Conservation (phyloP, 2,797 vertebrate species). For the Manis javanica region DNA sequence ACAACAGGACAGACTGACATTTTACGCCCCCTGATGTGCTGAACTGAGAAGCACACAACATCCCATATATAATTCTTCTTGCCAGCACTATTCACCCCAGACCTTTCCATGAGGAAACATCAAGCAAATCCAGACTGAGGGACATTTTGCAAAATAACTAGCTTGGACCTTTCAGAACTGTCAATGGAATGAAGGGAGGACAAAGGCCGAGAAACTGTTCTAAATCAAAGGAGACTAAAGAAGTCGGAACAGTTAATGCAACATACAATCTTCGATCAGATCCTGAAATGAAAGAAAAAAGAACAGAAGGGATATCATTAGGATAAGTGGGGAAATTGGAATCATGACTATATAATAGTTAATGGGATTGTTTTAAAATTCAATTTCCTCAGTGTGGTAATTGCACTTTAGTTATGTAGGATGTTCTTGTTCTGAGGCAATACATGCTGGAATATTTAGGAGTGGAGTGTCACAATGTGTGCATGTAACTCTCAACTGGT, state of each 20-base stretch:
- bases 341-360: neutral
- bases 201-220: neutral
- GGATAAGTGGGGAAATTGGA: neutral
- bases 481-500: neutral
- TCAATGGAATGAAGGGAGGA: neutral
- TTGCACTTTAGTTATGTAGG: neutral
- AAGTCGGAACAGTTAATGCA: neutral
- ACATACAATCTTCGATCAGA: neutral
- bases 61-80: neutral
- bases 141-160: neutral
- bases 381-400: neutral
- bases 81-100: neutral
- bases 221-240: neutral
- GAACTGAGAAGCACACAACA: neutral
- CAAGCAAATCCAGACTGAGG: neutral
- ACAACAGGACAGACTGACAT: neutral
- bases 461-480: neutral
- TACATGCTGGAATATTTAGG: neutral
- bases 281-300: neutral
- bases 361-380: neutral
- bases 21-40: neutral
- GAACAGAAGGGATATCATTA: neutral
- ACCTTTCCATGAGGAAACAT: neutral
- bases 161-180: neutral
- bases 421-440: neutral